Base-by-base conservation (phyloP, 2,888 invertebrate species). In the Philhelius pedissequus region DNA sequence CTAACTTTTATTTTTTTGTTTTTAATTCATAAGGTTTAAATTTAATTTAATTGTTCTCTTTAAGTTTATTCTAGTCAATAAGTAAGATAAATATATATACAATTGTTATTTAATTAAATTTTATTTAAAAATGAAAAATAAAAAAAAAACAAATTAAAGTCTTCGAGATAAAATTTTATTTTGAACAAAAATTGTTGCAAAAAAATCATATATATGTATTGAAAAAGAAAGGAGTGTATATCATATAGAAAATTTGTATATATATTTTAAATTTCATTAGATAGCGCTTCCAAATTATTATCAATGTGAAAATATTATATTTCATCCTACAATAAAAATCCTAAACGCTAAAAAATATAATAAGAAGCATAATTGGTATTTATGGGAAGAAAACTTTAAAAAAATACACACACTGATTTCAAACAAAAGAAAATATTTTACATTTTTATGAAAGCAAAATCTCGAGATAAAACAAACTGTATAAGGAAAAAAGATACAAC, bases 41-140 rank as follows among this genome's bases (percentile, higher is more conserved):
- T 76, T 56, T 45, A 52, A 77, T n/a, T 60, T 18, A 56, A 70
- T 9, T 38, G 18, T 74, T 69, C 11, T 68, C 62, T 75, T 56
- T 80, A 80, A 71, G 70, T 75, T 80, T 15, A 80, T 4, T 80
- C 84, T 84, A 84, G 84, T 84, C 84, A 80, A 80, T 80, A 84
- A 80, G 80, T 71, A 48, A 48, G 7, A 48, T 48, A 48, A 22
- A 48, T 22, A 45, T 18, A 45, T 20, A 45, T 11, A 30, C 13
- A 27, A 73, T 30, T 43, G 48, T 64, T 64, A 64, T 69, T 82
- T 82, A 77, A 68, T 48, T 77, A 68, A 68, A 50, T 74, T 50
- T 79, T 66, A 62, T 79, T 66, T 20, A 30, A 30, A 11, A 43
- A 32, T 1, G 3, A 40, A 40, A 40, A 40, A 32, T 2, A 3